These are phyloP conservation scores for Troilus luridus DNA, from an alignment of 2,888 invertebrate species.

Conservation along the genomic window DNA sequence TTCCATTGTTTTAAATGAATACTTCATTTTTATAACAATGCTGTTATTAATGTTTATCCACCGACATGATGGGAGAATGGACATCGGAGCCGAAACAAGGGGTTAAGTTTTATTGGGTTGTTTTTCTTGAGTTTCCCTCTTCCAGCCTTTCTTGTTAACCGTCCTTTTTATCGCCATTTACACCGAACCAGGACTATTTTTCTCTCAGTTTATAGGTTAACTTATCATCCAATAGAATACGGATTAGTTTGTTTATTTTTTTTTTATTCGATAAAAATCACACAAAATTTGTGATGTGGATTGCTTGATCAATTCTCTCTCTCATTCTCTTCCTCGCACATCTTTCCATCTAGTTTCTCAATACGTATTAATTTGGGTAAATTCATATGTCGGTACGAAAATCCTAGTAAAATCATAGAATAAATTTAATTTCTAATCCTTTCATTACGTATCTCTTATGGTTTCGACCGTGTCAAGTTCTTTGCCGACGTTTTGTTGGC, in stretches of 20 bases:
- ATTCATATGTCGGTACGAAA: no score
- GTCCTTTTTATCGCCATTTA: constrained; percentile 27
- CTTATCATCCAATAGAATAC: not conserved
- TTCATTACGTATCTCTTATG: no score
- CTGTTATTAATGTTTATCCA: not conserved
- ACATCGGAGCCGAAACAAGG: not conserved
- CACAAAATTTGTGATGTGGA: not conserved
- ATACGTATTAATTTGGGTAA: no score
- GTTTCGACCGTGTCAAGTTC: no score
- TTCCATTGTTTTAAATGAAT: not conserved
- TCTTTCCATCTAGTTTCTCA: no score
- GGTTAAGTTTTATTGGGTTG: not conserved
- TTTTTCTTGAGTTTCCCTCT: constrained; percentile 14
- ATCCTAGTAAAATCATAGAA: no score
- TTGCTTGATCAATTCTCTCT: no score
- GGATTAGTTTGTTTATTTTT: not conserved
- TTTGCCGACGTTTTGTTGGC: no score
- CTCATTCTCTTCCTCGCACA: no score
- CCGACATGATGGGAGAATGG: not conserved
- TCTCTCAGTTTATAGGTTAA: not conserved
- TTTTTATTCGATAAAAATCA: not conserved
- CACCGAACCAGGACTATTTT: not conserved
- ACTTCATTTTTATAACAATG: no score
- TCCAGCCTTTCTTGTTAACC: constrained; percentile 16
- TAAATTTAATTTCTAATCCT: no score